Evolutionary conservation across 2,113 vertebrate genomes (phyloP), one percentile per base, ranked within the genome.

Genomic region (Pipa parva): DNA sequence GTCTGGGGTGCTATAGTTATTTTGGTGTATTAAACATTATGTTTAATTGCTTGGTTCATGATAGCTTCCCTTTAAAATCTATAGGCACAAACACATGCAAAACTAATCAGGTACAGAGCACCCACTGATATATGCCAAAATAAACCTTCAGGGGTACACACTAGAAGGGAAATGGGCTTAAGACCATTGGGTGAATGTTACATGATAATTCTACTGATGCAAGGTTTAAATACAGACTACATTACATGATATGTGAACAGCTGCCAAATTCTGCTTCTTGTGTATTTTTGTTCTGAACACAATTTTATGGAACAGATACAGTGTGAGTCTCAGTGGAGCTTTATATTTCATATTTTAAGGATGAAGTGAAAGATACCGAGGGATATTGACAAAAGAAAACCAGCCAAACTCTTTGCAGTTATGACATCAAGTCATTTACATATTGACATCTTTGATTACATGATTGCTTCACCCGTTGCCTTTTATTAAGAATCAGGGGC

Each of bases 181-280:
- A n/a, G n/a, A n/a, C n/a, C n/a, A n/a, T n/a, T n/a, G n/a, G 61
- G 48, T 52, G 61, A 63, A 63, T 46, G 61, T 52, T 22, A 55
- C 28, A 36, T 1, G 49, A 37, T 46, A 63, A 39, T 15, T 26
- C n/a, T 22, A 48, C 60, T 22, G 27, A 51, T 36, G 22, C 24
- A 15, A 27, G 28, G 48, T 2, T 24, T 29, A n/a, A 54, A 52
- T 20, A 11, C 31, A 22, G 18, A 36, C 18, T 15, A 11, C 24
- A 13, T 37, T 11, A 33, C 24, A 24, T 36, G 20, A 24, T 22
- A 20, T 37, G 24, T n/a, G 22, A 58, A 20, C 13, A 6, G 55
- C 29, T 58, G 29, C 55, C 50, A 63, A 21, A 63, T 54, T 63
- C 50, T 20, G 51, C 33, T 45, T 42, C 36, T 45, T 64, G 63